Base-by-base conservation (phyloP, 2,888 invertebrate genomes). In the Gortyna flavago region DNA sequence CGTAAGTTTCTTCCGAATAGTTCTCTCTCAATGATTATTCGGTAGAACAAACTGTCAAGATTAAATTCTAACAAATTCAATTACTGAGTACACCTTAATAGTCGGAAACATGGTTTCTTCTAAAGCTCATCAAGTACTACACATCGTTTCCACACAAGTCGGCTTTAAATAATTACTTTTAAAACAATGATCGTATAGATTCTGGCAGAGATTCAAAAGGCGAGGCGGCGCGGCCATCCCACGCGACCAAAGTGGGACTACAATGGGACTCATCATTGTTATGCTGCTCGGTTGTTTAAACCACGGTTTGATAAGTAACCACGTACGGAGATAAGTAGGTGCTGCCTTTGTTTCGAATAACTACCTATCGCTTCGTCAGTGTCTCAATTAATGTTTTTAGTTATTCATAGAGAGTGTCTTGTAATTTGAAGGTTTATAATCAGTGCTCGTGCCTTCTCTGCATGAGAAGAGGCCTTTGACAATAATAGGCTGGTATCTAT, bases 251-350 rank as follows among this genome's bases (percentile, higher is more conserved):
- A 83, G 11, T 59, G 62, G 88, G 81, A 77, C 72, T 64, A 88
- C 87, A 88, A 89, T 88, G 74, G 86, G 29, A 66, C 70, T n/a
- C 59, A 67, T 74, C 78, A 84, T 88, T 88, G 84, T 80, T 80
- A 85, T 83, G 83, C 76, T 80, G 80, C 81, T 81, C 64, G 38
- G 18, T 68, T 76, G 62, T 64, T 78, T 76, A 65, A 72, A 85
- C 69, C 66, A 38, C 35, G 38, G 32, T 54, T 75, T 85, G 57
- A 69, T 85, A 66, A 61, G 59, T 67, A 21, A 71, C 57, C 72
- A 76, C 69, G 51, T 70, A 72, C 44, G 64, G 57, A 80, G 59
- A 78, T 65, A 48, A 64, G 75, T 76, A 71, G 81, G 73, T 76
- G 81, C 73, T 21, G 57, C 61, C 74, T 77, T 85, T 85, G 83